phyloP scores from a whole-genome alignment of 2,888 invertebrate genomes.

The Synanthedon andrenaeformis region DNA sequence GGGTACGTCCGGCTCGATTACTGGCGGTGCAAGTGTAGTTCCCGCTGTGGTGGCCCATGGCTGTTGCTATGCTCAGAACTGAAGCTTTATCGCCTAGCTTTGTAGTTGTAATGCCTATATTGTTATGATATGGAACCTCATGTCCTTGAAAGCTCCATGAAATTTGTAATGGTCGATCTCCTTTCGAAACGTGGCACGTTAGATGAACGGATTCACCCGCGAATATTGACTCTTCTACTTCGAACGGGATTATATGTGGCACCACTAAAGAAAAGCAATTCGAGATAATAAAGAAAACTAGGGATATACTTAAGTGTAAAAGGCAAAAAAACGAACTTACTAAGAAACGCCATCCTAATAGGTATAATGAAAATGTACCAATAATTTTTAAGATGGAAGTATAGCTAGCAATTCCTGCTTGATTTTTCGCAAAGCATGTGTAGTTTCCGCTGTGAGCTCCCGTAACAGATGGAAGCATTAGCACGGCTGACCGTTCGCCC shows the following conservation, averaged over 20 bases:
- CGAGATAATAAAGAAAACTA: slow-evolving; percentile 8
- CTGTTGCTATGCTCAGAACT: slow-evolving; percentile 69
- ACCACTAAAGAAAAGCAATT: slow-evolving; percentile 36
- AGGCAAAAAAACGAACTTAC: slow-evolving; percentile 8
- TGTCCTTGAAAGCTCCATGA: slow-evolving; percentile 77
- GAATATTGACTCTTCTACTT: slow-evolving; percentile 75
- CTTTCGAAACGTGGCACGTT: slow-evolving; percentile 76
- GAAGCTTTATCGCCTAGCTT: slow-evolving; percentile 69
- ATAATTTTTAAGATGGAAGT: slow-evolving; percentile 65
- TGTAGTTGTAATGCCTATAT: slow-evolving; percentile 64
- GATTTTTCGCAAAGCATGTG: slow-evolving; percentile 69
- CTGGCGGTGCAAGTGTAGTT: slow-evolving; percentile 74
- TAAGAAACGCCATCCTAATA: slow-evolving; percentile 8
- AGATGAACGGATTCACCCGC: slow-evolving; percentile 77
- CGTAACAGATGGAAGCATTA: slow-evolving; percentile 62
- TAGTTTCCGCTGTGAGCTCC: slow-evolving; percentile 69
- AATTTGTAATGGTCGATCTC: slow-evolving; percentile 79
- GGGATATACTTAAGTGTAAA: slow-evolving; percentile 6
- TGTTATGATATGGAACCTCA: slow-evolving; percentile 68
- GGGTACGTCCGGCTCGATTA: slow-evolving; percentile 70
- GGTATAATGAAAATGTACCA: slow-evolving; percentile 33
- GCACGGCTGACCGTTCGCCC: slow-evolving; percentile 55
- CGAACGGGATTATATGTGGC: slow-evolving; percentile 77
- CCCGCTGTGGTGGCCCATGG: slow-evolving; percentile 72
- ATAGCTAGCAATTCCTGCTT: slow-evolving; percentile 60